Base-by-base conservation (phyloP, 1,140 invertebrate genomes). In the Aphaenogaster ashmeadi region DNA sequence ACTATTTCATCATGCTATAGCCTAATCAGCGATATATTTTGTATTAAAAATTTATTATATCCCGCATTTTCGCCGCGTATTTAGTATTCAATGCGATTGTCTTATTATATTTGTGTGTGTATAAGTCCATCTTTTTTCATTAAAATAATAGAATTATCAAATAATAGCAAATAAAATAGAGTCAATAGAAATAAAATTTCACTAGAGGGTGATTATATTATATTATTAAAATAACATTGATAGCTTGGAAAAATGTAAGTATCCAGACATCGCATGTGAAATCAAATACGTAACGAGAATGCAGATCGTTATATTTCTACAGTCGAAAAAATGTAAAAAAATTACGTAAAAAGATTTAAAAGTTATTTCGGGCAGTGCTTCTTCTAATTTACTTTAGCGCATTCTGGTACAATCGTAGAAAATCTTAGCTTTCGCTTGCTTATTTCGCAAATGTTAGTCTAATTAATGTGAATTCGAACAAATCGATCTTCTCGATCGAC, bases 21-120 rank as follows among this genome's bases (percentile, higher is more conserved):
- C 9, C 41, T 79, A 66, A 64, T 66, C 21, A 72, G 27, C n/a
- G 69, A 72, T 71, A 71, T 72, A 72, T 83, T 54, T 72, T 9
- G 13, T 38, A 58, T 52, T 52, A 83, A 56, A 13, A 33, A 54
- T 47, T 56, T 27, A 36, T 41, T 56, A 18, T 56, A 9, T n/a
- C 8, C 21, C 41, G 15, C 66, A 81, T 54, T 41, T 38, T 71
- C 36, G 33, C n/a, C 11, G 33, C 27, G 21, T 80, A 67, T 80
- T 69, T 69, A 56, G 0, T 52, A 69, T 69, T 80, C 44, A 27
- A 36, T 56, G 33, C 44, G 18, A 52, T 41, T 77, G 15, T 44
- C 52, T 15, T 11, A 2, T 21, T 13, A 54, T n/a, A 7, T 60
- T 75, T 72, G 27, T 6, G 27, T 8, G 27, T 27, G 27, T 27